Evolutionary conservation across 2,113 vertebrate species (phyloP).

Genomic region (Carassius auratus): DNA sequence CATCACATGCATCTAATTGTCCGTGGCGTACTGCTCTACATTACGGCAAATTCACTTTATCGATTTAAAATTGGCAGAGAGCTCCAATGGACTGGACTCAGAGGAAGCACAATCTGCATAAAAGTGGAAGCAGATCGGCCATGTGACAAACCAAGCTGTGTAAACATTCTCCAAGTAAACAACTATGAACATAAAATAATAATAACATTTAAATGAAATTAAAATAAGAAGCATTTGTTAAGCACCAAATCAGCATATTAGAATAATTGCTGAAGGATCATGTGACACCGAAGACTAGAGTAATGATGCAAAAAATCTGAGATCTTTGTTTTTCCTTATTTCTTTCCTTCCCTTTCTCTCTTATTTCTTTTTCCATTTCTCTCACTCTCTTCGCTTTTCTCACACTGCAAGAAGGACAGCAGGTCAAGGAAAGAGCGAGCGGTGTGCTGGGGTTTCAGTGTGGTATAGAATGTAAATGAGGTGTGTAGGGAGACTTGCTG

Average conservation of each 20-base stretch:
- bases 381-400: background rate
- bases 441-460: slow-evolving; percentile 31
- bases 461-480: slow-evolving; percentile 43
- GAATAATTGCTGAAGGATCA: background rate
- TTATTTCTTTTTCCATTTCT: background rate
- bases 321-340: slow-evolving; percentile 60
- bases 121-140: background rate
- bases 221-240: background rate
- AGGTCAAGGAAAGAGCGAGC: slow-evolving; percentile 36
- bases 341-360: background rate
- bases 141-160: background rate
- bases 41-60: background rate
- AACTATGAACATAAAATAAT: background rate
- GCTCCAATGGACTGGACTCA: background rate
- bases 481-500: slow-evolving; percentile 32
- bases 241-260: background rate
- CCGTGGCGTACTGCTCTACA: background rate
- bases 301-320: background rate
- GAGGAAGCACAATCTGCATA: background rate
- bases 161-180: background rate
- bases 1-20: slow-evolving; percentile 17
- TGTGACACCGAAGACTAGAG: background rate
- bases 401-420: background rate
- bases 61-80: slow-evolving; percentile 22
- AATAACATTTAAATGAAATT: background rate